Evolutionary conservation across 2,113 vertebrate species (phyloP).

Genomic region (Semnornis frantzii): DNA sequence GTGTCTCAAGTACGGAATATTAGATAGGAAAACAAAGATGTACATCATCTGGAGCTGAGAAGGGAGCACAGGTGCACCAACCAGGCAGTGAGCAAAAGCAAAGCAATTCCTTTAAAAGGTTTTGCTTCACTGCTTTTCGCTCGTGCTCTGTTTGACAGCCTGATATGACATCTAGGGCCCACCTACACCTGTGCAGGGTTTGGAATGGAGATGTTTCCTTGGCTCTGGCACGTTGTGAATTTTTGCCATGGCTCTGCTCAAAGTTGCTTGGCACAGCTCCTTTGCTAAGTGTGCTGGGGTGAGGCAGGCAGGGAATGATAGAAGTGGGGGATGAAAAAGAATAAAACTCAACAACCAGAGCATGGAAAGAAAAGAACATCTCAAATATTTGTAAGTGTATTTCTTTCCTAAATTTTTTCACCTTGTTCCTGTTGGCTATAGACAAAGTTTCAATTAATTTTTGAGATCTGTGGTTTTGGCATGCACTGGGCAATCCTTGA

Average conservation of each 20-base stretch:
- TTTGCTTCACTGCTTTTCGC: slow-evolving; percentile 17
- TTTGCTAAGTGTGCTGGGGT: background rate
- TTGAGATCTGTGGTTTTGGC: background rate
- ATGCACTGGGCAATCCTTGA: background rate
- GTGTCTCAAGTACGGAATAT: slow-evolving; percentile 15
- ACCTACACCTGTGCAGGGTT: background rate
- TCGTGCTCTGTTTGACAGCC: background rate
- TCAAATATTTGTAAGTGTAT: background rate
- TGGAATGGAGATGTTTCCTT: slow-evolving; percentile 27
- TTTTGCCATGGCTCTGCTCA: background rate
- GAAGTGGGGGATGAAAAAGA: background rate
- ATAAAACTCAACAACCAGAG: background rate
- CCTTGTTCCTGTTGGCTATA: background rate
- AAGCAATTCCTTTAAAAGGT: slow-evolving; percentile 35
- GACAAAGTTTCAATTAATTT: background rate
- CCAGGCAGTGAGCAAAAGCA: background rate
- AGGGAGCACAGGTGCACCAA: slow-evolving; percentile 36
- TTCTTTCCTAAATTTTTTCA: background rate
- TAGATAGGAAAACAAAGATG: slow-evolving; percentile 36
- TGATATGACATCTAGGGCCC: background rate
- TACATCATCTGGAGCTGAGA: slow-evolving; percentile 34
- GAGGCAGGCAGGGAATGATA: background rate
- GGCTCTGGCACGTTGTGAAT: background rate
- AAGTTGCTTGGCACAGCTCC: background rate
- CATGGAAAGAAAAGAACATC: background rate